phyloP scores from a whole-genome alignment of 2,888 invertebrate species.

The Metalampra italica region DNA sequence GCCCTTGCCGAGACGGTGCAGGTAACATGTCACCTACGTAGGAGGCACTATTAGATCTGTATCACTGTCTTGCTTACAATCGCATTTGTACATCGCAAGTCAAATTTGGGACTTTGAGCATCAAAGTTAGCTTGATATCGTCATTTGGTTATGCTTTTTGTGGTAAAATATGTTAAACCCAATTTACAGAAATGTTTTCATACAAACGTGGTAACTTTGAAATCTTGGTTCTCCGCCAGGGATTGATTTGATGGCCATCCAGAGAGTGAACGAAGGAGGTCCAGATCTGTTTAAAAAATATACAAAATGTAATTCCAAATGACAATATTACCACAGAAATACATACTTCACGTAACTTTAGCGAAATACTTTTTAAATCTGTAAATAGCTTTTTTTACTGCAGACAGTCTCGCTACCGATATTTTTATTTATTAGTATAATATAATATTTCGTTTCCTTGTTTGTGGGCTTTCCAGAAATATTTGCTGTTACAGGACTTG shows the following conservation, averaged over 20 bases:
- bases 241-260: too few species aligned
- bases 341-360: too few species aligned
- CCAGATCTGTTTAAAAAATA: too few species aligned
- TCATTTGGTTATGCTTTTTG: not conserved
- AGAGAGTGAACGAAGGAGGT: too few species aligned
- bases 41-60: slow-evolving; percentile 15
- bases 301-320: too few species aligned
- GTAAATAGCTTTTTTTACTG: not conserved
- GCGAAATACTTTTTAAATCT: not conserved
- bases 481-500: not conserved
- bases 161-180: too few species aligned
- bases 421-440: not conserved
- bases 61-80: slow-evolving; percentile 9
- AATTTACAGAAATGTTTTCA: too few species aligned
- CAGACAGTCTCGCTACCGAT: not conserved
- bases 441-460: not conserved
- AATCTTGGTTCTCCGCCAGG: too few species aligned
- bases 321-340: too few species aligned
- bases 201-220: too few species aligned
- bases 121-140: not conserved
- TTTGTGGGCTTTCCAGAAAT: not conserved
- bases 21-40: slow-evolving; percentile 38
- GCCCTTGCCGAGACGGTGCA: slow-evolving; percentile 51
- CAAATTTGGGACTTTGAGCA: not conserved
- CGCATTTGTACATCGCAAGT: slow-evolving; percentile 9